A percentile compares a stretch with the other conserved stretches of the same genome.
phyloP scores from a whole-genome alignment of 1,140 invertebrate genomes.

The Saccostrea cuccullata region DNA sequence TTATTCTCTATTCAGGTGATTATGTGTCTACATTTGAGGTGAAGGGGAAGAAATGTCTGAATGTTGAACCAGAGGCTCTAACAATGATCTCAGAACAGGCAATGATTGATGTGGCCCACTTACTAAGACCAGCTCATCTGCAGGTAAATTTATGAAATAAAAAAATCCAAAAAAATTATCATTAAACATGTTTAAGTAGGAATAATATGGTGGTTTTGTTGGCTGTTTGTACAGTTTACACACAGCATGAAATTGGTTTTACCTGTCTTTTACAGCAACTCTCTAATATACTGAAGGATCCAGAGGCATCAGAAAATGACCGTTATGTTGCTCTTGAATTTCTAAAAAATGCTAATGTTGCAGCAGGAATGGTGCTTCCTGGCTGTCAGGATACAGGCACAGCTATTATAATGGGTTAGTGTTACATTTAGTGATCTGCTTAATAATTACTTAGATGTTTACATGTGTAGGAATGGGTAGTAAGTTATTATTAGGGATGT shows the following conservation, averaged over 20 bases:
- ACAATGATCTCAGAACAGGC: conserved; percentile 76
- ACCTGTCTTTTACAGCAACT: conserved; percentile 70
- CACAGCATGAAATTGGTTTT: background rate
- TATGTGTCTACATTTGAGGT: conserved; percentile 78
- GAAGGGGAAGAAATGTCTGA: conserved; percentile 73
- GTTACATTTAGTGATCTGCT: background rate
- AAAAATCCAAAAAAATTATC: background rate
- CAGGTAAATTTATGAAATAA: conserved; percentile 64
- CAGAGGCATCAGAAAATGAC: conserved; percentile 78
- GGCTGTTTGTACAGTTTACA: background rate
- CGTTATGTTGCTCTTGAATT: conserved; percentile 79
- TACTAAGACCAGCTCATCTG: conserved; percentile 76
- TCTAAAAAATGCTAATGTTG: conserved; percentile 79
- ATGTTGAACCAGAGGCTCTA: conserved; percentile 75
- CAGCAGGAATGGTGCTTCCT: conserved; percentile 78
- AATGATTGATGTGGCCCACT: conserved; percentile 78
- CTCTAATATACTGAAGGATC: conserved; percentile 77
- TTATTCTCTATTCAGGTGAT: conserved; percentile 68
- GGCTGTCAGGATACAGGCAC: conserved; percentile 80
- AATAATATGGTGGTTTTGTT: too few relatives aligned
- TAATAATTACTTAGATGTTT: background rate
- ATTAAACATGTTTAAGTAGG: background rate
- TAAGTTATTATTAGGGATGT: too few relatives aligned
- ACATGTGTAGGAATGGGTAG: background rate
- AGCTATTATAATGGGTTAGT: conserved; percentile 78